Conservation (phyloP, 2,113 vertebrate genomes). For the Bungarus multicinctus region DNA sequence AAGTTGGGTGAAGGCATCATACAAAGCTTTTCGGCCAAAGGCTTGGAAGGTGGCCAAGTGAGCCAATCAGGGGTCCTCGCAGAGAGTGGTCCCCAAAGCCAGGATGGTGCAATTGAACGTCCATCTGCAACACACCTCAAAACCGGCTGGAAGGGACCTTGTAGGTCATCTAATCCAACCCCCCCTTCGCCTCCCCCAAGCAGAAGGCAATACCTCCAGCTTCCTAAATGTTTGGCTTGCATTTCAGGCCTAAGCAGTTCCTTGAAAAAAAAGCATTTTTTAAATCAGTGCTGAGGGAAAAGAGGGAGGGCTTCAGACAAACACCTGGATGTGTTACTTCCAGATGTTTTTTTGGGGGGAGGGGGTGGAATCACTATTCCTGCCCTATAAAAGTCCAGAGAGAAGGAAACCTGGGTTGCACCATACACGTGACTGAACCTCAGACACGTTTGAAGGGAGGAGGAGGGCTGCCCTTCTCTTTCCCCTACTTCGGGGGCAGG, state of each 20-base stretch:
- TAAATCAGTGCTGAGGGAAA: background rate
- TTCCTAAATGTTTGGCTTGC: background rate
- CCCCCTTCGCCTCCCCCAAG: too few species aligned
- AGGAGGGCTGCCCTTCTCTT: too few species aligned
- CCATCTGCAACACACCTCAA: background rate
- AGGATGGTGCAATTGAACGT: background rate
- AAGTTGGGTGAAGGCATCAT: background rate
- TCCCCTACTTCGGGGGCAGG: background rate
- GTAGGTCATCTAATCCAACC: too few species aligned
- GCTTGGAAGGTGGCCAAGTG: background rate
- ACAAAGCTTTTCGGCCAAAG: background rate
- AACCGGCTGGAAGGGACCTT: background rate
- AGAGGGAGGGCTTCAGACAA: background rate
- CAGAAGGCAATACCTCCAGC: background rate
- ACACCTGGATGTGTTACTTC: background rate
- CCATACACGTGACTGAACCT: background rate
- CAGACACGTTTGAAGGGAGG: background rate
- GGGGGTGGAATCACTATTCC: background rate
- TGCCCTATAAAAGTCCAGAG: background rate
- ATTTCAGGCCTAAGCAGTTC: background rate
- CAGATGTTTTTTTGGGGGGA: background rate
- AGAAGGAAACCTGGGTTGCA: background rate
- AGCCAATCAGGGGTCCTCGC: background rate
- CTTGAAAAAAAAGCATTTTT: background rate
- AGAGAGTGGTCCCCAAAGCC: background rate